Conservation (phyloP, 2,888 invertebrate species). For the Eristalinus aeneus region DNA sequence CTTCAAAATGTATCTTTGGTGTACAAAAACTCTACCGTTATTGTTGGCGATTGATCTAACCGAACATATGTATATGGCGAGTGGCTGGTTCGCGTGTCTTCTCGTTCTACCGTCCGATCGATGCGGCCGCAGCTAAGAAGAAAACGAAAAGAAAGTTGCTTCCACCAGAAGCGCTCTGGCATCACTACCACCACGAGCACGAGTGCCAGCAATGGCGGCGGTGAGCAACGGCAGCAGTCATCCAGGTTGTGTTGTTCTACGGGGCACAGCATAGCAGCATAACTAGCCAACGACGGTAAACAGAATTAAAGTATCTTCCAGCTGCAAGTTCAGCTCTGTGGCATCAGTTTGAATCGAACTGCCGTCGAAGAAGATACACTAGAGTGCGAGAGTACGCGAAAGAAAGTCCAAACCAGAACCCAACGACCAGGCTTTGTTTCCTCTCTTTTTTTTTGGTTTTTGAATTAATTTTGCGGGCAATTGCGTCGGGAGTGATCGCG, state of each 20-base stretch:
- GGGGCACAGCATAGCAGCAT: slow-evolving; percentile 11
- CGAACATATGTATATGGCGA: slow-evolving; percentile 12
- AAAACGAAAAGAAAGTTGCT: slow-evolving; percentile 70
- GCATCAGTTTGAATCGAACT: slow-evolving; percentile 67
- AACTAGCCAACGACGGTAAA: slow-evolving; percentile 45
- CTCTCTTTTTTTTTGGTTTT: neutral
- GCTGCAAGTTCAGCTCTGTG: slow-evolving; percentile 62
- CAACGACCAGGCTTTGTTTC: neutral
- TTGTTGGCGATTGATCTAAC: slow-evolving; percentile 59
- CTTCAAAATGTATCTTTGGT: slow-evolving; percentile 41
- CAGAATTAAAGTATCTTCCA: slow-evolving; percentile 63
- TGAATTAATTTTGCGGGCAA: neutral
- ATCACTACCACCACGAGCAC: slow-evolving; percentile 21
- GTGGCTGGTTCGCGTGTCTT: slow-evolving; percentile 35
- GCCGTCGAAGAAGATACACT: slow-evolving; percentile 65
- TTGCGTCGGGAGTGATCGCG: neutral
- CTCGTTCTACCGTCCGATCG: slow-evolving; percentile 20
- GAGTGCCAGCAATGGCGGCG: neutral
- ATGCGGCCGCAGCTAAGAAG: slow-evolving; percentile 25
- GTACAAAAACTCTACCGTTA: slow-evolving; percentile 64
- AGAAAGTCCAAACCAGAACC: slow-evolving; percentile 51
- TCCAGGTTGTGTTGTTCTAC: slow-evolving; percentile 37
- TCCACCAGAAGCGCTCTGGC: slow-evolving; percentile 45
- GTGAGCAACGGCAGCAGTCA: neutral
- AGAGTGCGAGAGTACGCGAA: slow-evolving; percentile 30